Percentiles rank a stretch among this genome's conserved stretches.
phyloP scores from a whole-genome alignment of 2,797 vertebrate species.

The Galago senegalensis region DNA sequence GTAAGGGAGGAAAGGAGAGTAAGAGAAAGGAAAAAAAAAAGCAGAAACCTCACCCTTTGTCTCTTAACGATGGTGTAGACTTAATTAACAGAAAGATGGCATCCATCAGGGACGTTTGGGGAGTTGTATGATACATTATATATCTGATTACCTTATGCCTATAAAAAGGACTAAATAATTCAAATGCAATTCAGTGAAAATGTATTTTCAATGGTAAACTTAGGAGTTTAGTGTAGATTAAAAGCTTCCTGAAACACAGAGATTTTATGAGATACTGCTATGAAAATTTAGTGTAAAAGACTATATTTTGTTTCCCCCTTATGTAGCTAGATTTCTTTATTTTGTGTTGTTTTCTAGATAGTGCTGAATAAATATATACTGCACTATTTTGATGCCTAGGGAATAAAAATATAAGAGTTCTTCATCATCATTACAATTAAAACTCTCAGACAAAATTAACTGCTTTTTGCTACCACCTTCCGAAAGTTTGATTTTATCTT shows the following conservation, averaged over 20 bases:
- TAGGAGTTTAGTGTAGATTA: conserved; percentile 83
- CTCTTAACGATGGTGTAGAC: conserved; percentile 74
- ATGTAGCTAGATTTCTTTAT: conserved; percentile 79
- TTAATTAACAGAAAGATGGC: conserved; percentile 86
- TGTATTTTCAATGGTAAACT: conserved; percentile 84
- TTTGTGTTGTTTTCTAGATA: conserved; percentile 77
- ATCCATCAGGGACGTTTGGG: conserved; percentile 77
- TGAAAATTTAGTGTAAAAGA: conserved; percentile 85
- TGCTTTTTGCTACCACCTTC: conserved; percentile 43
- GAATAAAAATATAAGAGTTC: conserved; percentile 74
- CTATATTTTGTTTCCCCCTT: conserved; percentile 80
- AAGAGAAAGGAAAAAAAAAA: not conserved
- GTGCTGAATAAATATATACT: conserved; percentile 79
- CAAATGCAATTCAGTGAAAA: conserved; percentile 87
- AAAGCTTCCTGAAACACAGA: conserved; percentile 84
- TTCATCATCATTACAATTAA: conserved; percentile 48
- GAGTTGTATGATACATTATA: conserved; percentile 83
- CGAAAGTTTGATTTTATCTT: conserved; percentile 57
- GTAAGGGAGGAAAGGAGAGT: not conserved
- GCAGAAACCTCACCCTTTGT: not conserved
- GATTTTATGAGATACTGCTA: conserved; percentile 83
- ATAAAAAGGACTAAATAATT: conserved; percentile 89
- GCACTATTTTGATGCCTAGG: conserved; percentile 73
- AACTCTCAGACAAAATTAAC: conserved; percentile 52
- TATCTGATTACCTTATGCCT: conserved; percentile 86